Base-by-base conservation (phyloP, 2,113 vertebrate genomes). In the Tautogolabrus adspersus region DNA sequence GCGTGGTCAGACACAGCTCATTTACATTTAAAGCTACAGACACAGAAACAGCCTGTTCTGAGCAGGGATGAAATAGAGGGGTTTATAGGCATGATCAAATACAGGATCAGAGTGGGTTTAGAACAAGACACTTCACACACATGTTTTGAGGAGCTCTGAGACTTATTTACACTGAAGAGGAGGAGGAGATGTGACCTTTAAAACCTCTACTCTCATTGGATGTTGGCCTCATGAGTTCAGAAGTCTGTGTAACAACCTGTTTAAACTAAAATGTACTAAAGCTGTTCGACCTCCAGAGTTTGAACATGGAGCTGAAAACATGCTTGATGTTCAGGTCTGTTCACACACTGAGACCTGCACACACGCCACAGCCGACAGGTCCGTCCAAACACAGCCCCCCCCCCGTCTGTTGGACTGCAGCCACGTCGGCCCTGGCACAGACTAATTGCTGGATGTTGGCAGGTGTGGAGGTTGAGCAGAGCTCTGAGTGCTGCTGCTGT, bases 401-500 rank as follows among this genome's bases (percentile, higher is more conserved):
- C 4, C 6, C 30, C 30, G 5, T 42, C 18, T 22, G 16, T 30
- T 42, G 40, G 61, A 16, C 56, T 6, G 72, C 21, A 11, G 75
- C 54, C 58, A 68, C 62, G 42, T 73, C 49, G 18, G 64, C 18
- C 60, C 71, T 72, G 70, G 46, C 34, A 42, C 22, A 40, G 71
- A 77, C 49, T 68, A 74, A 83, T 80, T 75, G 65, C 57, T 40
- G 52, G 21, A 34, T 58, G 68, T 69, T 75, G 70, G 68, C 72
- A 62, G 62, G 57, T 26, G 54, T 26, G 34, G 46, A 62, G 49
- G 75, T 88, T 76, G 77, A 71, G 75, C 72, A 34, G 72, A 86
- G 79, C 72, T 54, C 75, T 59, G 57, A 47, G 46, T 5, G 46
- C 13, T 47, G 46, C 46, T 18, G 61, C 81, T 88, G 90, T 83